Percentiles rank a stretch among this genome's conserved stretches.
Evolutionary conservation across 2,113 vertebrate species (phyloP).

Genomic region (Pongo pygmaeus): DNA sequence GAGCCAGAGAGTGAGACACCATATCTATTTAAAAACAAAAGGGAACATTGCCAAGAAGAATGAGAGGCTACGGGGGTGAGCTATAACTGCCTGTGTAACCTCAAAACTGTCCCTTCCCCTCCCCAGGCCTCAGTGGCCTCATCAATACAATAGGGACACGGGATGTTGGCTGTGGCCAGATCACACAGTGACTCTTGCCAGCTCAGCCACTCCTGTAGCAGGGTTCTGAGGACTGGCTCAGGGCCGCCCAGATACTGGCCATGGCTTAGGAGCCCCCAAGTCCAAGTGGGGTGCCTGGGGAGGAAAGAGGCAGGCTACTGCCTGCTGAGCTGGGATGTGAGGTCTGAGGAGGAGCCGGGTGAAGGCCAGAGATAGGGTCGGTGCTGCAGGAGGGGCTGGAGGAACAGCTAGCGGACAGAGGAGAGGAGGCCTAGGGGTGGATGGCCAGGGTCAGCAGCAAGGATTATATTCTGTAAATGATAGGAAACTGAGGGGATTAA

Average conservation of each 20-base stretch:
- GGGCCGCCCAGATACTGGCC: neutral
- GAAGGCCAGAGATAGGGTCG: neutral
- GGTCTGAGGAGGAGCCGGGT: neutral
- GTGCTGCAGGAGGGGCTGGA: neutral
- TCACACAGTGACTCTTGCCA: neutral
- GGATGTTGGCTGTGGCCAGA: neutral
- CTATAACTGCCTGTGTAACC: neutral
- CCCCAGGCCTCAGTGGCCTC: neutral
- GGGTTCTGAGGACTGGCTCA: neutral
- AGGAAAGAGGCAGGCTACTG: too few relatives aligned
- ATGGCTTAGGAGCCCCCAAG: neutral
- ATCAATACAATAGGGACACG: neutral
- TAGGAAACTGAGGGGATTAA: neutral
- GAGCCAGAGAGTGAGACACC: too few relatives aligned
- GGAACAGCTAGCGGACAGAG: fast-evolving
- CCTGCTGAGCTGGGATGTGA: neutral
- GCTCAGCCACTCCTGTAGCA: neutral
- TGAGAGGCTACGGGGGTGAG: neutral
- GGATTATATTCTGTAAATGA: neutral
- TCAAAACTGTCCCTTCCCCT: neutral
- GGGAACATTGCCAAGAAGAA: neutral
- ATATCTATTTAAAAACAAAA: too few relatives aligned
- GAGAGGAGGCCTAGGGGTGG: neutral
- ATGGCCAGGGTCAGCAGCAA: neutral
- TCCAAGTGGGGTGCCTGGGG: neutral